A percentile compares a stretch with the other conserved stretches of the same genome.
Evolutionary conservation across 35 echinoderm and acorn worm species (phyloP).

Genomic region (Eucidaris tribuloides): DNA sequence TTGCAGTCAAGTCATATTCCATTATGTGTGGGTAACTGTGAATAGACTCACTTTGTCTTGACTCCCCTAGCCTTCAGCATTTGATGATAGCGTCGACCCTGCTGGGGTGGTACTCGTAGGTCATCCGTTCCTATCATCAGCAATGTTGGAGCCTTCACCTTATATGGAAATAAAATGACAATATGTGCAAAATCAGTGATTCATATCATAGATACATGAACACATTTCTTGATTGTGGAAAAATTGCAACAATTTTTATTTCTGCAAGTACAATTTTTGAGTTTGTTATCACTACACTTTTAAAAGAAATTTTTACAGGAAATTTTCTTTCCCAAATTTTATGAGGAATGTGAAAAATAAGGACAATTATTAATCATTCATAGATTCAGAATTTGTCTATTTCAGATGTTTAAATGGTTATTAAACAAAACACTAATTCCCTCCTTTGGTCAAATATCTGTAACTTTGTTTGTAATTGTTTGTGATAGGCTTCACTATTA

Average conservation of each 20-base stretch:
- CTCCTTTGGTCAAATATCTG: no score
- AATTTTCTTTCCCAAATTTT: neutral
- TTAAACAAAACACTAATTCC: no score
- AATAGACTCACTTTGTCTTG: constrained; percentile 74
- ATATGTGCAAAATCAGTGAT: neutral
- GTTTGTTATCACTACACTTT: neutral
- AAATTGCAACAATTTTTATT: neutral
- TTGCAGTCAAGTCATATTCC: no score
- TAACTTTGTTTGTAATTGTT: no score
- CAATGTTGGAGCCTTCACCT: constrained; percentile 82
- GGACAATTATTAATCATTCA: neutral
- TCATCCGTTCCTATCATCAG: constrained; percentile 73
- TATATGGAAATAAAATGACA: neutral
- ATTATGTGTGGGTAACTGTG: no score
- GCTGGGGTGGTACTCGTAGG: constrained; percentile 71
- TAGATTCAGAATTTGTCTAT: no score
- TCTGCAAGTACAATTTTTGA: neutral
- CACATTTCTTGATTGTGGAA: neutral
- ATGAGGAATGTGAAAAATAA: neutral
- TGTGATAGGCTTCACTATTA: no score
- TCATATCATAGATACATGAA: neutral
- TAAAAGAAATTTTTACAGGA: neutral
- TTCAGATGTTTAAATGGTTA: no score
- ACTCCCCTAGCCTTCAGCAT: constrained; percentile 57
- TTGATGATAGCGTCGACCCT: constrained; percentile 63